These are phyloP conservation scores for Osedax fenrisi DNA, from an alignment of 2,888 invertebrate species.

Conservation along the genomic window DNA sequence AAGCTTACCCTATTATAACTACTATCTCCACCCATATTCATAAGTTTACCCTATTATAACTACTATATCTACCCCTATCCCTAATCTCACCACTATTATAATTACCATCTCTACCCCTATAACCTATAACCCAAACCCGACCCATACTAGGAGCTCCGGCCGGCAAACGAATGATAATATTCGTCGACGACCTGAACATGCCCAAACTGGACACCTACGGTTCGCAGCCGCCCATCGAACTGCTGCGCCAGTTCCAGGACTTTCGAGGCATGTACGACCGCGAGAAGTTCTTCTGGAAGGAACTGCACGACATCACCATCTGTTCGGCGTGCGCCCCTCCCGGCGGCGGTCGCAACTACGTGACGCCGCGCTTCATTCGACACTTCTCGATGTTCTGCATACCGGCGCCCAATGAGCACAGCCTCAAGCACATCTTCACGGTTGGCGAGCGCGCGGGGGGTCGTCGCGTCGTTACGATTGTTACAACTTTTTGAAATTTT, in stretches of 20 bases:
- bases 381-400: constrained; percentile 50
- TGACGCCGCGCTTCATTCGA: constrained; percentile 48
- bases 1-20: no score
- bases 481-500: no score
- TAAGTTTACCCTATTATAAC: no score
- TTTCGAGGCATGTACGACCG: constrained; percentile 73
- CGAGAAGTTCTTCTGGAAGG: constrained; percentile 76
- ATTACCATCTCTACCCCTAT: no score
- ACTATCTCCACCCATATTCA: no score
- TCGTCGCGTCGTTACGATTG: no score
- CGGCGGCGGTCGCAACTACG: constrained; percentile 50
- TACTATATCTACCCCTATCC: no score
- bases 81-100: no score
- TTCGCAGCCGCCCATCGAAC: constrained; percentile 51
- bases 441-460: no score
- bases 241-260: constrained; percentile 63
- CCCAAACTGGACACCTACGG: constrained; percentile 56
- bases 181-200: constrained; percentile 86
- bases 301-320: constrained; percentile 66
- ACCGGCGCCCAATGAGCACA: constrained; percentile 50
- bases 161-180: constrained; percentile 69
- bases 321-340: constrained; percentile 51
- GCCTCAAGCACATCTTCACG: constrained; percentile 50
- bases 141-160: constrained; percentile 69
- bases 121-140: no score